phyloP scores from a whole-genome alignment of 2,888 invertebrate genomes.

The Agrotis puta region DNA sequence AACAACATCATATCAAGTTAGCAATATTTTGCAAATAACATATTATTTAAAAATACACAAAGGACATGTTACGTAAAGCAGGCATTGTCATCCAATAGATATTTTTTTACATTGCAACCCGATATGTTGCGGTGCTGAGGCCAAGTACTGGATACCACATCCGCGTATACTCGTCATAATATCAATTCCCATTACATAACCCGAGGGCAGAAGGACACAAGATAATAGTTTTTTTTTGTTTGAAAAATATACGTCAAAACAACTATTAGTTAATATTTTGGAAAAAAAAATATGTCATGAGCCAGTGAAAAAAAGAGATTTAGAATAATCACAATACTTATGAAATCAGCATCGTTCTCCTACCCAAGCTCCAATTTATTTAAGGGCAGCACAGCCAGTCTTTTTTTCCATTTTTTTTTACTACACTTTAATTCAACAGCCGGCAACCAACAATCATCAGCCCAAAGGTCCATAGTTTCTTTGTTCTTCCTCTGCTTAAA shows the following conservation, averaged over 20 bases:
- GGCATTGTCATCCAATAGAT: conserved; percentile 49
- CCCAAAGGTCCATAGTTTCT: too few relatives aligned
- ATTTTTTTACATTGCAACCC: conserved; percentile 68
- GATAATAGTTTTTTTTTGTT: not conserved
- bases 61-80: conserved; percentile 44
- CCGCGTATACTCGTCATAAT: conserved; percentile 70
- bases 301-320: too few relatives aligned
- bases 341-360: too few relatives aligned
- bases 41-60: not conserved
- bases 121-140: conserved; percentile 75
- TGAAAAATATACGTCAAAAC: not conserved
- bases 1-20: not conserved
- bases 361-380: too few relatives aligned
- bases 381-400: too few relatives aligned
- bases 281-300: too few relatives aligned
- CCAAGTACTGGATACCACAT: conserved; percentile 80
- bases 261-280: too few relatives aligned
- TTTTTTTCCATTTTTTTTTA: too few relatives aligned
- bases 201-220: conserved; percentile 4
- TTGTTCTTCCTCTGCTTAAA: too few relatives aligned
- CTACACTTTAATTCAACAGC: too few relatives aligned
- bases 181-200: conserved; percentile 65
- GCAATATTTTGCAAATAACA: conserved; percentile 12
- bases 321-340: too few relatives aligned
- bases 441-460: too few relatives aligned